Percentiles rank a stretch among this genome's conserved stretches.
phyloP scores from a whole-genome alignment of 2,888 invertebrate genomes.

The Folsomia candida region DNA sequence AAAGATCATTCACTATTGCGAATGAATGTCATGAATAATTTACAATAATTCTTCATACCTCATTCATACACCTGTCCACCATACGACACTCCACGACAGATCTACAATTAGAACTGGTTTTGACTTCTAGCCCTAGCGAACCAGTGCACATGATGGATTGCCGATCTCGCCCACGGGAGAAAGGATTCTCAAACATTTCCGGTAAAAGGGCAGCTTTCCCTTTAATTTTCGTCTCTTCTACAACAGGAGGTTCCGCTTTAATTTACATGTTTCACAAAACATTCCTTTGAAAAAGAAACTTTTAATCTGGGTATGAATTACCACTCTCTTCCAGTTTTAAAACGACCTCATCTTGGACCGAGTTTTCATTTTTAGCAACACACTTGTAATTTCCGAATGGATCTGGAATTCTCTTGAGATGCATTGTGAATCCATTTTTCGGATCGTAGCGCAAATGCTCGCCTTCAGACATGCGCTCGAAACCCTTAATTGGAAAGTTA shows the following conservation, averaged over 20 bases:
- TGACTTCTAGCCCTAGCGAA: background rate
- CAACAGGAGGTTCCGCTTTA: too few relatives aligned
- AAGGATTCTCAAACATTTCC: background rate
- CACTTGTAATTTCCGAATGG: slow-evolving; percentile 45
- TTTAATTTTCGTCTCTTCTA: background rate
- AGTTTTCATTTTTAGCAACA: slow-evolving; percentile 24
- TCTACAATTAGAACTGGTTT: slow-evolving; percentile 15
- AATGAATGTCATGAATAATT: too few relatives aligned
- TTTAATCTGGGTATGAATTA: slow-evolving; percentile 6
- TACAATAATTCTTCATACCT: slow-evolving; percentile 21
- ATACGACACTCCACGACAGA: slow-evolving; percentile 17
- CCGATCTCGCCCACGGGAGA: background rate
- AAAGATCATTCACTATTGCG: slow-evolving; percentile 3
- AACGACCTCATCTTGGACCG: background rate
- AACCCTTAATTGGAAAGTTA: slow-evolving; percentile 21
- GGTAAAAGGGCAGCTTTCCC: background rate
- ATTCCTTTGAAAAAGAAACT: background rate
- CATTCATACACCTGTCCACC: slow-evolving; percentile 28
- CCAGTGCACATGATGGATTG: slow-evolving; percentile 5
- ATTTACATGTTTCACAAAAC: too few relatives aligned
- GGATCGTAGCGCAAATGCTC: slow-evolving; percentile 35
- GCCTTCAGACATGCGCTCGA: slow-evolving; percentile 23
- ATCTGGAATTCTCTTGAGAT: slow-evolving; percentile 31
- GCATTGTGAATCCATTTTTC: slow-evolving; percentile 32
- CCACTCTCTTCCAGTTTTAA: slow-evolving; percentile 23